These are phyloP conservation scores for Capromys pilorides DNA, from an alignment of 2,797 vertebrate genomes.

Conservation along the genomic window DNA sequence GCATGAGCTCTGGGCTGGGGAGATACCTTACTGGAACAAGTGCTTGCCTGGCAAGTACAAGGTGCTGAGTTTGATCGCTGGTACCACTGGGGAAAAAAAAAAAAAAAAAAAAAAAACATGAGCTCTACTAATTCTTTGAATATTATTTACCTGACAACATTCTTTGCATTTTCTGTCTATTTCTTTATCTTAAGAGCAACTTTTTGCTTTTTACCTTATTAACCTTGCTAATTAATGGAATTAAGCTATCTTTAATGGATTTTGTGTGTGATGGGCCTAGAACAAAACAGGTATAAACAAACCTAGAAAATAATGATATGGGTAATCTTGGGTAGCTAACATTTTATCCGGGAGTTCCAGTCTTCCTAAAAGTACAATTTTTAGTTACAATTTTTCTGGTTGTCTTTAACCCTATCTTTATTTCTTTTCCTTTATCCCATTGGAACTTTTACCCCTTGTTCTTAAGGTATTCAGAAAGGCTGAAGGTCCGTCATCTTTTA, in stretches of 20 bases:
- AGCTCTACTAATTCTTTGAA: not conserved
- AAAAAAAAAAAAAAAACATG: too few relatives aligned
- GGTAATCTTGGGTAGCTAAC: not conserved
- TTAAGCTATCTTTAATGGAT: not conserved
- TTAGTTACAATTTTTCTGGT: not conserved
- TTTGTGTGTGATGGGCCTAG: not conserved
- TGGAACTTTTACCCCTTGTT: not conserved
- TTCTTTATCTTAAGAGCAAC: not conserved
- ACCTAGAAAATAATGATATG: not conserved
- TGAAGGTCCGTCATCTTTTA: not conserved
- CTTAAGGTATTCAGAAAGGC: not conserved
- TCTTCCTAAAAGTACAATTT: not conserved
- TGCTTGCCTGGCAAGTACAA: too few relatives aligned
- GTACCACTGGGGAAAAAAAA: too few relatives aligned
- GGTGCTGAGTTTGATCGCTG: too few relatives aligned
- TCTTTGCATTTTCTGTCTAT: not conserved
- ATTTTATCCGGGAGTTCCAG: not conserved
- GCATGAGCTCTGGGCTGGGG: not conserved
- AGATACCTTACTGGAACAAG: too few relatives aligned
- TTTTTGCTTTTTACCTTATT: not conserved
- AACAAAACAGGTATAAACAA: not conserved
- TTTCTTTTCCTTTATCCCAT: not conserved
- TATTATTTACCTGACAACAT: not conserved
- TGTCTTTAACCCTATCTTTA: not conserved
- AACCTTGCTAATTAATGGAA: not conserved